Evolutionary conservation across 2,797 vertebrate species (phyloP), one percentile per base, ranked within the genome.

Genomic region (Danionella dracula): DNA sequence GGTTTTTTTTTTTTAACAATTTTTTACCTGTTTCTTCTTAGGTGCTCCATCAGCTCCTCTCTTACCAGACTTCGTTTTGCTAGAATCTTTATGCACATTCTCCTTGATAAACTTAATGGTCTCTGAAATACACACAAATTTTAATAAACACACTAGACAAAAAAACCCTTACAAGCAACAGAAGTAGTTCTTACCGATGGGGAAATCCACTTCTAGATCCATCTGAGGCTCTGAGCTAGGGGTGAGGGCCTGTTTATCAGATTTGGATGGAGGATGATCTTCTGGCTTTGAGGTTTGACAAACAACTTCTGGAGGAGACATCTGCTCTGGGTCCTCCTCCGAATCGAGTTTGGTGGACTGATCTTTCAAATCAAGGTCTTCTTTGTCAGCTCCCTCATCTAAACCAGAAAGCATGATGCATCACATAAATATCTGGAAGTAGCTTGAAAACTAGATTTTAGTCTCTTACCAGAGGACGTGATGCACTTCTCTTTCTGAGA

Each of bases 151-250:
- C n/a, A n/a, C n/a, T n/a, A 27, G 23, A 27, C 23, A 27, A 27
- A 27, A 27, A 27, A 27, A 27, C 3, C 6, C 3, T 27, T 27
- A 27, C 23, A 27, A 27, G 3, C 23, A 27, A 6, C 23, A 27
- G 3, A 6, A 27, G 6, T 27, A 27, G 6, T 27, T 74, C 92
- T 64, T 53, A 98, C 96, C 95, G 65, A 93, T 82, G 44, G 92
- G 89, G 62, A 93, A 92, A 81, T 99, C 96, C 0, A 92, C 86
- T 78, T 99, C 96, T 12, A 99, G 71, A 81, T 99, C 96, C 84
- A 95, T 90, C n/a, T 91, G 87, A 55, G 86, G 84, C 4, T 88
- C 88, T 1, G 17, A 80, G 73, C 53, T 82, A 81, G 69, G 21
- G 72, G 79, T 0, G 68, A 72, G 20, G 12, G 38, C 51, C 38